These are phyloP conservation scores for Zophobas atratus DNA, from an alignment of 1,140 invertebrate genomes.

Conservation along the genomic window DNA sequence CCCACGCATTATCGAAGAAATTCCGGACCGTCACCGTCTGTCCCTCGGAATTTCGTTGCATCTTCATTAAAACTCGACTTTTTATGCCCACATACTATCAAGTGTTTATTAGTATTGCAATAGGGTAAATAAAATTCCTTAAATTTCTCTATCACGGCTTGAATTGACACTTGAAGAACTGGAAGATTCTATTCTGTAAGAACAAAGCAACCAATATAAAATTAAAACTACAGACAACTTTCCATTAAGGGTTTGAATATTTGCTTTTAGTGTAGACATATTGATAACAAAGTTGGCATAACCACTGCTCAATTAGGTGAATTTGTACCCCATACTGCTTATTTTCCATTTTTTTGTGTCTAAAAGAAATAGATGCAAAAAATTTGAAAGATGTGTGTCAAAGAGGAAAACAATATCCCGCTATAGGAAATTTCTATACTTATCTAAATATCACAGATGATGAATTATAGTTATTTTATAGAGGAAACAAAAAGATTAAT, in stretches of 20 bases:
- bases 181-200: background rate
- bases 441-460: background rate
- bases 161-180: background rate
- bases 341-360: background rate
- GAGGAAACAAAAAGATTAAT: background rate
- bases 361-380: background rate
- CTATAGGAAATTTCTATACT: too few species aligned
- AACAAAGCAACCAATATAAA: background rate
- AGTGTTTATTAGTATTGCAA: background rate
- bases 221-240: background rate
- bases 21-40: too few species aligned
- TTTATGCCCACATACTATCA: background rate
- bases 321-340: background rate
- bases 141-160: background rate
- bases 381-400: background rate
- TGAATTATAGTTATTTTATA: background rate
- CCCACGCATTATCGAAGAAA: too few species aligned
- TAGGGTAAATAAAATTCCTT: background rate
- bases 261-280: background rate
- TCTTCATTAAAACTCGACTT: background rate
- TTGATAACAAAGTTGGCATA: background rate
- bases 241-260: background rate
- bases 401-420: too few species aligned
- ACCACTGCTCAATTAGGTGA: background rate
- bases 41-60: too few species aligned